These are phyloP conservation scores for Rhyacichthys aspro DNA, from an alignment of 2,797 vertebrate species.

Conservation along the genomic window DNA sequence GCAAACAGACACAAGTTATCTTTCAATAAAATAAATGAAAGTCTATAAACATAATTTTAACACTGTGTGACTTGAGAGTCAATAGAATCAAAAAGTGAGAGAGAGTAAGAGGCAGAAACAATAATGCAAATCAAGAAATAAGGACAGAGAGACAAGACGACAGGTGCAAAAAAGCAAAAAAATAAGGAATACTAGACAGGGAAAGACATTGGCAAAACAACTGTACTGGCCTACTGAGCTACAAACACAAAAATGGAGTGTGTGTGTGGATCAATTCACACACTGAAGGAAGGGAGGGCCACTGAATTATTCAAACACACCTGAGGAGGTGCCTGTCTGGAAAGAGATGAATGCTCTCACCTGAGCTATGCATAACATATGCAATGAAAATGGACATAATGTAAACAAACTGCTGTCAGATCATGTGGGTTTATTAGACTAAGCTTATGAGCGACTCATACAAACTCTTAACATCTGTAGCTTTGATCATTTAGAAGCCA, in stretches of 20 bases:
- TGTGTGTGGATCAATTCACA: slow-evolving; percentile 62
- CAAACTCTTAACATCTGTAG: background rate
- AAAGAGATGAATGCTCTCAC: slow-evolving; percentile 66
- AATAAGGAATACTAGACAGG: background rate
- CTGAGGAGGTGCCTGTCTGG: slow-evolving; percentile 71
- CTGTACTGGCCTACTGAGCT: slow-evolving; percentile 65
- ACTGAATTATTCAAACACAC: slow-evolving; percentile 76
- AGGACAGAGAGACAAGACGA: background rate
- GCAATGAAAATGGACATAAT: slow-evolving; percentile 37
- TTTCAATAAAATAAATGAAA: background rate
- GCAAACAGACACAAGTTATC: slow-evolving; percentile 9
- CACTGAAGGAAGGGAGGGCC: slow-evolving; percentile 37
- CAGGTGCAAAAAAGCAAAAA: slow-evolving; percentile 1
- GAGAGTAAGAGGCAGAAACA: background rate
- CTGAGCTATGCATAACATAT: slow-evolving; percentile 68
- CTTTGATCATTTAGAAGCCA: background rate
- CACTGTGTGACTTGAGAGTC: too few species aligned
- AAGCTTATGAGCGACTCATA: slow-evolving; percentile 5
- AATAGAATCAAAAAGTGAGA: background rate
- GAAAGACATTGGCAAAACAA: slow-evolving; percentile 1
- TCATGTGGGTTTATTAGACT: slow-evolving; percentile 8
- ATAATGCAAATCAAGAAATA: background rate
- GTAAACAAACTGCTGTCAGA: slow-evolving; percentile 15
- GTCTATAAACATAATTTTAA: too few species aligned
- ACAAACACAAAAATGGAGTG: slow-evolving; percentile 66